A percentile compares a stretch with the other conserved stretches of the same genome.
Evolutionary conservation across 2,888 invertebrate genomes (phyloP).

Genomic region (Agriopis marginaria): DNA sequence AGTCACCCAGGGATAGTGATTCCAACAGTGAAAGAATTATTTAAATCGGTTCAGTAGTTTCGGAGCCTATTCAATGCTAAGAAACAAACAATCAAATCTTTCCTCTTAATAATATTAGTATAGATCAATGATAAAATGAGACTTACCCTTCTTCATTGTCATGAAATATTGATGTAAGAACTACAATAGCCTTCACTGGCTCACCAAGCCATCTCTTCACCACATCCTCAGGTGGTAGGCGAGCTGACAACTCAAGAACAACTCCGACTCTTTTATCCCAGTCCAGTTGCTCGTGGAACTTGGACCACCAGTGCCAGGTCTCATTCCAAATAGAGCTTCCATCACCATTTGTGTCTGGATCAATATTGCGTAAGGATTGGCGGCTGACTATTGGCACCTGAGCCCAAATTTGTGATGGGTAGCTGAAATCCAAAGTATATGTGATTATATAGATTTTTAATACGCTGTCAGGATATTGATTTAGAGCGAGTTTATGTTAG

Average conservation of each 20-base stretch:
- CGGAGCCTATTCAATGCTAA: no score
- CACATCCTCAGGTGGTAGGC: conserved; percentile 90
- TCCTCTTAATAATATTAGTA: no score
- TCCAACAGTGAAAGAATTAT: no score
- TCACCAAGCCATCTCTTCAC: conserved; percentile 97
- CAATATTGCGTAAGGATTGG: conserved; percentile 66
- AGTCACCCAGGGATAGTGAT: no score
- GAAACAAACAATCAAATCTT: no score
- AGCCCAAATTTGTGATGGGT: conserved; percentile 87
- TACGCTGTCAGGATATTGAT: background rate
- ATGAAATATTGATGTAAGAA: conserved; percentile 94
- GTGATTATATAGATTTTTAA: background rate
- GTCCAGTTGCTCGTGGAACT: conserved; percentile 87
- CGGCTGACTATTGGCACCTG: conserved; percentile 88
- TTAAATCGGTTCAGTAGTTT: no score
- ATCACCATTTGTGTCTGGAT: conserved; percentile 65
- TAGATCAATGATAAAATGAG: background rate
- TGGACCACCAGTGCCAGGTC: conserved; percentile 94
- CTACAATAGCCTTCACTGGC: conserved; percentile 93
- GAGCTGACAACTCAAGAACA: conserved; percentile 92
- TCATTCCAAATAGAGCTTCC: conserved; percentile 74
- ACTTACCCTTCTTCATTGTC: conserved; percentile 96
- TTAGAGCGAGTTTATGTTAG: background rate
- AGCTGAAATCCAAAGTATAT: conserved; percentile 58
- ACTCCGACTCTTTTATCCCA: conserved; percentile 88